Conservation (phyloP, 2,113 vertebrate species). For the Henicopernis longicauda region DNA sequence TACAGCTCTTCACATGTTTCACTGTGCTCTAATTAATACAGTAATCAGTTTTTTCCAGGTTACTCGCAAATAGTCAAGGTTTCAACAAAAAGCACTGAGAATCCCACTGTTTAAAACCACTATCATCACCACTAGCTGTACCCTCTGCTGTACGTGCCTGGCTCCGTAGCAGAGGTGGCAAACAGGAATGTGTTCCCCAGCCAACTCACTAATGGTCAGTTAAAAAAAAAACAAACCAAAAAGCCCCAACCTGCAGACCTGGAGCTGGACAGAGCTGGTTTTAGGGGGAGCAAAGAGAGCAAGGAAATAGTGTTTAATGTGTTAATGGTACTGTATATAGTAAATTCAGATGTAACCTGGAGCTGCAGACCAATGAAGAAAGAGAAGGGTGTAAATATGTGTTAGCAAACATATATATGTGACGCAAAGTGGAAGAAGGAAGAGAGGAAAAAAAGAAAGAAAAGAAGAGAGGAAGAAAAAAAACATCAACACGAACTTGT, state of each 20-base stretch:
- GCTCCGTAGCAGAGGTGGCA: not conserved
- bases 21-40: not conserved
- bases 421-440: not conserved
- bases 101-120: not conserved
- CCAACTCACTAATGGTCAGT: not conserved
- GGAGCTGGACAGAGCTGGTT: not conserved
- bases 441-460: not conserved
- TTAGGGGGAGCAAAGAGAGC: not conserved
- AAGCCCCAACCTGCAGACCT: not conserved
- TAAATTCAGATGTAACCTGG: not conserved
- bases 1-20: not conserved
- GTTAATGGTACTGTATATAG: not conserved
- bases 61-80: not conserved
- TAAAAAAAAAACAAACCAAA: not conserved
- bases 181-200: not conserved
- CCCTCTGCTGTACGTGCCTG: not conserved
- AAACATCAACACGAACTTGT: rapidly evolving
- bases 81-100: not conserved
- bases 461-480: not conserved
- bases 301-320: not conserved
- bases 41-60: not conserved
- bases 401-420: not conserved
- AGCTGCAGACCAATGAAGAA: not conserved
- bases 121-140: not conserved
- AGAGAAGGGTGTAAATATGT: not conserved